Conservation (phyloP, 2,888 invertebrate genomes). For the Nephrocerus scutellatus region DNA sequence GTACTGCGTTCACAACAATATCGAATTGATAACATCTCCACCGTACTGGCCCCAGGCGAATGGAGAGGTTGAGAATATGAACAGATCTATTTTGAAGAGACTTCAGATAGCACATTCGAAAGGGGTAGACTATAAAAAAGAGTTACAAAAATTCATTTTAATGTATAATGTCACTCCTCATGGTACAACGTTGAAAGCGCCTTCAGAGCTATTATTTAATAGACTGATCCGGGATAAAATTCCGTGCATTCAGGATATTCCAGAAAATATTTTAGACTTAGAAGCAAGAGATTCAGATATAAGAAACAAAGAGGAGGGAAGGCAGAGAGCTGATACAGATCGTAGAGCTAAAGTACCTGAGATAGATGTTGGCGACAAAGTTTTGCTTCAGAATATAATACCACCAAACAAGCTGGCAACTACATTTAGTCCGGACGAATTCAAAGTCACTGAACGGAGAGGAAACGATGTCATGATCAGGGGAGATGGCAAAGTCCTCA, state of each 20-base stretch:
- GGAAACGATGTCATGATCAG: slow-evolving; percentile 12
- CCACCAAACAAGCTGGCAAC: slow-evolving; percentile 13
- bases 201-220: too few species aligned
- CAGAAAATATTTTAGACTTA: slow-evolving; percentile 6
- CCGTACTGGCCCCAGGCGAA: slow-evolving; percentile 16
- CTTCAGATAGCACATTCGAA: too few species aligned
- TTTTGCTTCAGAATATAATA: slow-evolving; percentile 5
- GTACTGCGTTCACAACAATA: slow-evolving; percentile 10
- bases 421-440: slow-evolving; percentile 10
- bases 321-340: slow-evolving; percentile 5
- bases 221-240: too few species aligned
- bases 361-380: too few species aligned
- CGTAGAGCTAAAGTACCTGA: slow-evolving; percentile 5
- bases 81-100: slow-evolving; percentile 13
- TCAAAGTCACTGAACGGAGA: slow-evolving; percentile 9
- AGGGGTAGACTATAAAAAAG: too few species aligned
- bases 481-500: slow-evolving; percentile 5
- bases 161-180: too few species aligned
- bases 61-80: slow-evolving; percentile 16
- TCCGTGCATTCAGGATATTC: too few species aligned
- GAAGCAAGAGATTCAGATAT: slow-evolving; percentile 11
- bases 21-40: slow-evolving; percentile 11
- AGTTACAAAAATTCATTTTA: too few species aligned
- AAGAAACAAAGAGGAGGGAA: slow-evolving; percentile 9
- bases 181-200: too few species aligned